phyloP scores from a whole-genome alignment of 2,888 invertebrate genomes.

The Homarus gammarus region DNA sequence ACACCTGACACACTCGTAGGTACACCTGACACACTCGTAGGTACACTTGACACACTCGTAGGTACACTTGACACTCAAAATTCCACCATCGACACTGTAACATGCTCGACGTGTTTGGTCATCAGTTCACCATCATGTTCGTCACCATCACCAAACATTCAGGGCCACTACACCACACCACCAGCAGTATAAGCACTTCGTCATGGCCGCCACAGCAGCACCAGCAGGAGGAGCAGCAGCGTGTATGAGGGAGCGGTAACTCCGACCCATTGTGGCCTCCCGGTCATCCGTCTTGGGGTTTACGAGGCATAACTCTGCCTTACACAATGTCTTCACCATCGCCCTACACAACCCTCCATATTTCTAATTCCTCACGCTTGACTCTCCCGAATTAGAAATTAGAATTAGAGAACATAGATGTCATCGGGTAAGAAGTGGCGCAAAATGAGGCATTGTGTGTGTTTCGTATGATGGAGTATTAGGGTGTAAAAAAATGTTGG shows the following conservation, averaged over 20 bases:
- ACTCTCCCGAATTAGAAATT: slow-evolving; percentile 14
- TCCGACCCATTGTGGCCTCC: background rate
- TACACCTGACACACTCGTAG: no score
- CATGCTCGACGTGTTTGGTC: no score
- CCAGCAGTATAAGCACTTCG: background rate
- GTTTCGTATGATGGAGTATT: background rate
- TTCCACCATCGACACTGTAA: no score
- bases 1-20: no score
- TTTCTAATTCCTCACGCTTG: slow-evolving; percentile 17
- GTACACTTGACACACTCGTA: no score
- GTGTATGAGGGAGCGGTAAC: background rate
- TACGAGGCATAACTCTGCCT: slow-evolving; percentile 25
- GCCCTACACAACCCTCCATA: background rate
- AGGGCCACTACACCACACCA: slow-evolving; percentile 36
- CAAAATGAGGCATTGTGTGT: background rate
- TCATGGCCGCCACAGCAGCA: background rate
- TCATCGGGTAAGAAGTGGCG: background rate
- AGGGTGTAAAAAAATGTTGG: background rate
- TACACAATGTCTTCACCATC: background rate
- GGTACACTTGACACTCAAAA: no score
- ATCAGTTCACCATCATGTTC: background rate
- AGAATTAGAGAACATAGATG: slow-evolving; percentile 4
- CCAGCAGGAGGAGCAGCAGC: background rate
- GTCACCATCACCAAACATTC: slow-evolving; percentile 22
- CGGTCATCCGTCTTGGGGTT: slow-evolving; percentile 10